Evolutionary conservation across 1,140 invertebrate genomes (phyloP), one percentile per base, ranked within the genome.

Genomic region (Bombus polaris): DNA sequence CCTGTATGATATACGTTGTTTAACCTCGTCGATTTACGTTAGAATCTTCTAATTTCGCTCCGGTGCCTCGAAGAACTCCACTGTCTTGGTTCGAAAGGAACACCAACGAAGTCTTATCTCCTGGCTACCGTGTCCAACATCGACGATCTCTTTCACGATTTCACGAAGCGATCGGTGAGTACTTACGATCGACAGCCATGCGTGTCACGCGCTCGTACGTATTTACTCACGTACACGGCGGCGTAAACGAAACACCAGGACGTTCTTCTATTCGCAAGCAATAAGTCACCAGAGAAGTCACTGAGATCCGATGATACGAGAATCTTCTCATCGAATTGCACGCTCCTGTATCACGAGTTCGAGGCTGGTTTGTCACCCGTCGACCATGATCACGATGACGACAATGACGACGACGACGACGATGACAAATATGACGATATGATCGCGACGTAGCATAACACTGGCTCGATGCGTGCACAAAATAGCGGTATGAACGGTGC

Each of bases 401-500:
- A 68, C 65, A 35, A 65, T 5, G 42, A 73, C n/a, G 72, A 62
- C 22, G 1, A 62, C 22, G 1, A 66, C 32, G 15, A 39, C 10
- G 35, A 70, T 10, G 35, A 70, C 25, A 18, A 22, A 9, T 18
- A 68, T 4, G 32, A 68, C 32, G 66, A 37, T 8, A 35, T 25
- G 66, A 68, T 68, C 66, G 66, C 32, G 9, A 68, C 66, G 66
- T 68, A 68, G 66, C 66, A 68, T 37, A 71, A 71, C 70, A 72
- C 37, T n/a, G 39, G 13, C 28, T 72, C 39, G 28, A 83, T 70
- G 62, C 80, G 77, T 35, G 82, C n/a, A 71, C 25, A 6, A 71
- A n/a, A 65, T 25, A 37, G 10, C 18, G 28, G 39, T 25, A 42
- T 12, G 25, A 42, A 62, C n/a, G 53, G 28, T 3, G 18, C 22